Evolutionary conservation across 2,113 vertebrate genomes (phyloP), one percentile per base, ranked within the genome.

Genomic region (Lepidothrix coronata): DNA sequence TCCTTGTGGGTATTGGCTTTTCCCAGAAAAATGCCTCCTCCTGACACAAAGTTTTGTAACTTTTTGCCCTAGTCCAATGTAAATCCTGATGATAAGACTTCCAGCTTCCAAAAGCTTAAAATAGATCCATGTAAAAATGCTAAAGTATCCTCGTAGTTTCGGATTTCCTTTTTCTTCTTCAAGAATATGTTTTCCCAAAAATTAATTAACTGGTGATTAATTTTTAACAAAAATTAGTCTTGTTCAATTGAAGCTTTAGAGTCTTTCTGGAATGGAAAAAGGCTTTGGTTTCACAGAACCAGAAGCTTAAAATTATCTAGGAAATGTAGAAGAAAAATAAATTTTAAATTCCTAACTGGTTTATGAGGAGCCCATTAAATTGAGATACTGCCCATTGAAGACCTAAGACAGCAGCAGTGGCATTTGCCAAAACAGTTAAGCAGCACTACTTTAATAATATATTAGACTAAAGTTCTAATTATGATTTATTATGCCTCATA

Each of bases 381-480:
- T 78, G 91, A 95, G 73, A 78, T 89, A 85, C 58, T 87, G 84
- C 70, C 71, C 54, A 58, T 22, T 82, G 84, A 85, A 78, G 57
- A 43, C 48, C 62, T 54, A 72, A 81, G 76, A 85, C 37, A 89
- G 61, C 39, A 85, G 61, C 84, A 92, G 17, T 86, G 91, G 83
- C 54, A 85, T 92, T 95, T 91, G 77, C 70, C 70, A 85, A 66
- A 87, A 89, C 33, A 87, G 48, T 85, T 92, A 87, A 91, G 52
- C 66, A 85, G 41, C 49, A 74, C 28, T 88, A 37, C 33, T 93
- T 92, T 91, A 93, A 86, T 86, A 93, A 92, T 76, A 86, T 67
- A 95, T 91, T 89, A 81, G 65, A 78, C 66, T 80, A 65, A 86
- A 92, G 71, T 88, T 92, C 65, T 96, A 85, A 94, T 94, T 87